Evolutionary conservation across 1,140 invertebrate species (phyloP), one percentile per base, ranked within the genome.

Genomic region (Pachyrhynchus sulphureomaculatus): DNA sequence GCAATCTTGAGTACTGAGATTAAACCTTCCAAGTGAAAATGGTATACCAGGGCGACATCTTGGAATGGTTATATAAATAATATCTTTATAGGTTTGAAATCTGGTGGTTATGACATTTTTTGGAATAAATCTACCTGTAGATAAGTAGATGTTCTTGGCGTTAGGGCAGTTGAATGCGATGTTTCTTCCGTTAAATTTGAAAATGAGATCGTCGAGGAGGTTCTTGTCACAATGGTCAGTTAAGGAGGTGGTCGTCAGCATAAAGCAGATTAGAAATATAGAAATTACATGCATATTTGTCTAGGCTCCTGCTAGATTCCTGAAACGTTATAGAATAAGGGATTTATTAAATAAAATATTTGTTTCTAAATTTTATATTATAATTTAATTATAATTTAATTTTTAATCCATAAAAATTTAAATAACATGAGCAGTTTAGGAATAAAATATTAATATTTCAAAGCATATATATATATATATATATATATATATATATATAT

Each of bases 71-170:
- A 87, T 64, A 36, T 84, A 81, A 0, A 78, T 80, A 1, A 81
- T 71, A 37, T 86, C 82, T 34, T 79, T 78, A 65, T 78, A 81
- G 36, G 87, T 77, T 61, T 87, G 85, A 0, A 78, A 72, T 3
- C 84, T 77, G 5, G 85, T 87, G 0, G 79, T 78, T 21, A 87
- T 85, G 12, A 86, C 75, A 67, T 86, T 58, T 76, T 78, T 71
- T 3, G 82, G 73, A 24, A 81, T 75, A 72, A 83, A 86, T 18
- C 82, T 77, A 2, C 83, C 83, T 2, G 79, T 80, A 9, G 77
- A 76, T 24, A 57, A 45, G 71, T 84, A 86, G 47, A 85, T 84
- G 57, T 79, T 81, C 67, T 79, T 82, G 10, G 83, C 84, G 34
- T 76, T 79, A 4, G 79, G 71, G 51, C 81, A 82, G 8, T 84